These are phyloP conservation scores for Yponomeuta cagnagella DNA, from an alignment of 2,888 invertebrate genomes.

Conservation along the genomic window DNA sequence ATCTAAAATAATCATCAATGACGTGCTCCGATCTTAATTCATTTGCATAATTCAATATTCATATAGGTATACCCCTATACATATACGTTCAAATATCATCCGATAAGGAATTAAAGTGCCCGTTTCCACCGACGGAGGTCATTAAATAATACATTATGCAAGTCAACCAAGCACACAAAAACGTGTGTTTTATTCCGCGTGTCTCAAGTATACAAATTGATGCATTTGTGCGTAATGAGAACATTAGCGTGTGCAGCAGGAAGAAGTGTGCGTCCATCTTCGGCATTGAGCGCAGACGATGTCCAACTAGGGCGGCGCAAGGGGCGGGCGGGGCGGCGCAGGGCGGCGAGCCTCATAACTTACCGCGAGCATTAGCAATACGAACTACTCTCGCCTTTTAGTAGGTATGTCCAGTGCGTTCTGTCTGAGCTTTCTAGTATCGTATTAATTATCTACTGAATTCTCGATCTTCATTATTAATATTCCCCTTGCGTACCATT, in stretches of 20 bases:
- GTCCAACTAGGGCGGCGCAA: slow-evolving; percentile 41
- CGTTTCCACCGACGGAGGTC: slow-evolving; percentile 11
- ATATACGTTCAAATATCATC: slow-evolving; percentile 4
- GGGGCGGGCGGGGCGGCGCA: slow-evolving; percentile 35
- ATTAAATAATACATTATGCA: slow-evolving; percentile 17
- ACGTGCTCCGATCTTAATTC: slow-evolving; percentile 6
- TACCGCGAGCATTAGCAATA: slow-evolving; percentile 37
- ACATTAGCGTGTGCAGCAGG: slow-evolving; percentile 44
- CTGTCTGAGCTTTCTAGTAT: slow-evolving; percentile 2
- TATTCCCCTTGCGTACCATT: neutral
- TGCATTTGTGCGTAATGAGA: slow-evolving; percentile 47
- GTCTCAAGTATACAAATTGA: slow-evolving; percentile 45
- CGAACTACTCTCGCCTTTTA: slow-evolving; percentile 22
- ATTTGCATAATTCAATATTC: slow-evolving; percentile 14
- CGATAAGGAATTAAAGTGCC: slow-evolving; percentile 12
- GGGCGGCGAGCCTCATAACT: slow-evolving; percentile 42
- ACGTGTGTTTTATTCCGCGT: slow-evolving; percentile 34
- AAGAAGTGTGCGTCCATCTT: slow-evolving; percentile 41
- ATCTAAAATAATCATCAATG: slow-evolving; percentile 12
- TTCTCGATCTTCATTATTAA: neutral
- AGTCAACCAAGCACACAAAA: slow-evolving; percentile 26
- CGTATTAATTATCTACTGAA: neutral
- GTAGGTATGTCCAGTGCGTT: neutral
- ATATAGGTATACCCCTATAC: neutral
- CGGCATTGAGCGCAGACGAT: slow-evolving; percentile 48